phyloP scores from a whole-genome alignment of 2,888 invertebrate genomes.

The Rhopalosiphum nymphaeae region DNA sequence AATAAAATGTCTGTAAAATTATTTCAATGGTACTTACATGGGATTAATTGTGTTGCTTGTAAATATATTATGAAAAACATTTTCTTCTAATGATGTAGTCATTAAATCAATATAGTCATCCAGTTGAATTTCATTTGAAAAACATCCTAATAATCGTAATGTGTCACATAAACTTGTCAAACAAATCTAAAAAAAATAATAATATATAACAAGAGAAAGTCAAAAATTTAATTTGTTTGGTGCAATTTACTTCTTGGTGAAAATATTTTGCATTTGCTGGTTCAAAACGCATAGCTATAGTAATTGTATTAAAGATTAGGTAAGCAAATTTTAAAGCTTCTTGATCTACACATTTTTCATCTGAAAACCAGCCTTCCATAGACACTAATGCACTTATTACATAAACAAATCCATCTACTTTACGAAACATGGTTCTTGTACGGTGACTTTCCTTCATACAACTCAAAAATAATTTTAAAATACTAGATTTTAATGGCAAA shows the following conservation, averaged over 20 bases:
- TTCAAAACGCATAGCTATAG: conserved; percentile 98
- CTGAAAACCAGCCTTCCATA: conserved; percentile 84
- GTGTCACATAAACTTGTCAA: conserved; percentile 95
- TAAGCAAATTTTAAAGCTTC: conserved; percentile 58
- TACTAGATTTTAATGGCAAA: conserved; percentile 88
- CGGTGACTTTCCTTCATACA: conserved; percentile 96
- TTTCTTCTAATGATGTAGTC: conserved; percentile 70
- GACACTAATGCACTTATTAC: conserved; percentile 95
- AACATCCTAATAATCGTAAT: conserved; percentile 91
- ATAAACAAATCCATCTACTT: conserved; percentile 98
- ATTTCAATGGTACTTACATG: conserved; percentile 26
- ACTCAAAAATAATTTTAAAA: conserved; percentile 81
- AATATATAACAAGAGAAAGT: neutral
- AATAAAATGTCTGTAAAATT: conserved; percentile 6
- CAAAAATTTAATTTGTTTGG: conserved; percentile 21
- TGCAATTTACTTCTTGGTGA: conserved; percentile 83
- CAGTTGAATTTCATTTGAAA: conserved; percentile 75
- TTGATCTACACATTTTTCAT: conserved; percentile 75
- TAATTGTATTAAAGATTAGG: conserved; percentile 85
- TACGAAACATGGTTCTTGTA: conserved; percentile 95
- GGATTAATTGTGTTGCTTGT: conserved; percentile 81
- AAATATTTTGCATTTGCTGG: conserved; percentile 99
- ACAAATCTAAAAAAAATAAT: conserved; percentile 78
- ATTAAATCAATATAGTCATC: conserved; percentile 71
- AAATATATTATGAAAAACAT: conserved; percentile 80